phyloP scores from a whole-genome alignment of 2,888 invertebrate species.

The Cyclophora punctaria region DNA sequence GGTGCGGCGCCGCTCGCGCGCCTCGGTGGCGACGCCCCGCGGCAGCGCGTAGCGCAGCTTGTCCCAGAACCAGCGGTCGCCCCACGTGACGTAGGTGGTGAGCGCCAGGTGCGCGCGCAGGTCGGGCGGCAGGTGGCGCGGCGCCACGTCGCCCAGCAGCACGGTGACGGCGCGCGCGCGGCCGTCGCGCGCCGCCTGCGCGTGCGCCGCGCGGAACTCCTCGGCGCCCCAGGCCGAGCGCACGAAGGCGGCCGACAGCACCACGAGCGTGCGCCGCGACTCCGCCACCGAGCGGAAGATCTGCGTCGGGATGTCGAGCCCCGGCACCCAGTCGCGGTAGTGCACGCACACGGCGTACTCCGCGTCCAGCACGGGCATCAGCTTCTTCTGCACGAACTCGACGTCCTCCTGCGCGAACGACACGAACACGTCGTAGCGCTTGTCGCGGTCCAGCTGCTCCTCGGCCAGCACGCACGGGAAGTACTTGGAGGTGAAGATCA shows the following conservation, averaged over 20 bases:
- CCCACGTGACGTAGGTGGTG: conserved; percentile 87
- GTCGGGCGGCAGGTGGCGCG: conserved; percentile 39
- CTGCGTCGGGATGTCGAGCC: conserved; percentile 81
- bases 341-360: conserved; percentile 78
- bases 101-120: conserved; percentile 79
- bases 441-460: conserved; percentile 22
- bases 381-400: conserved; percentile 77
- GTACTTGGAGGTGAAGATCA: conserved; percentile 19
- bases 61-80: conserved; percentile 87
- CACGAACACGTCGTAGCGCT: conserved; percentile 84
- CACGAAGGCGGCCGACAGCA: conserved; percentile 27
- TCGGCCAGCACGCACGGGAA: conserved; percentile 16
- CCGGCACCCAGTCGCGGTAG: conserved; percentile 82
- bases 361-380: conserved; percentile 81
- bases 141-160: conserved; percentile 78
- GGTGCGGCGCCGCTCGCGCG: too few relatives aligned
- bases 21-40: not conserved
- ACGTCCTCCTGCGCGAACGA: conserved; percentile 87
- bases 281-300: conserved; percentile 82
- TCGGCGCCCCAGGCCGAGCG: conserved; percentile 76
- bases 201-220: conserved; percentile 77
- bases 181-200: conserved; percentile 36
- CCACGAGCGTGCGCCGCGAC: conserved; percentile 56
- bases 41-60: conserved; percentile 83
- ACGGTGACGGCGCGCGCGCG: conserved; percentile 83